phyloP scores from a whole-genome alignment of 2,113 vertebrate genomes.

The Gymnarchus niloticus region DNA sequence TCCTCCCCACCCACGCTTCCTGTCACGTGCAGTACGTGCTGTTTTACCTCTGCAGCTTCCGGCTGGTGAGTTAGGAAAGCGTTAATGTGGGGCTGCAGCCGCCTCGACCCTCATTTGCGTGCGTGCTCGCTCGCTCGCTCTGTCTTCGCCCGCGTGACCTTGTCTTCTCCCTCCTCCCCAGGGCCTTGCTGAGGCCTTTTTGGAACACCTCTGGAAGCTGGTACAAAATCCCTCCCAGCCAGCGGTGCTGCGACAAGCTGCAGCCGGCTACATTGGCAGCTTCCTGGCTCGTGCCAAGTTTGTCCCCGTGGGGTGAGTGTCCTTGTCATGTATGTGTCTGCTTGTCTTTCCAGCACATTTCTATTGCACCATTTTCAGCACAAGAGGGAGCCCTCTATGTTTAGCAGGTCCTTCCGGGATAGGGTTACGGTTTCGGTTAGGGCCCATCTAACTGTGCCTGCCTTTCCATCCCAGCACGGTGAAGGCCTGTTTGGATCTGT shows the following conservation, averaged over 20 bases:
- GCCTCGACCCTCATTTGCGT: not conserved
- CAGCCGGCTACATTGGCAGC: slow-evolving; percentile 86
- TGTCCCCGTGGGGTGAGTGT: slow-evolving; percentile 80
- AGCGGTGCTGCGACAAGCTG: slow-evolving; percentile 79
- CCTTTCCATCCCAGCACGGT: slow-evolving; percentile 67
- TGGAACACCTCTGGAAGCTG: slow-evolving; percentile 92
- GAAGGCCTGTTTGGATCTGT: slow-evolving; percentile 83
- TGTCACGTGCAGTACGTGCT: slow-evolving; percentile 86
- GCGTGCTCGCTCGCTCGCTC: not conserved
- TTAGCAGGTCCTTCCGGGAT: not conserved
- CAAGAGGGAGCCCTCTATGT: not conserved
- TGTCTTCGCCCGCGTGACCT: not conserved
- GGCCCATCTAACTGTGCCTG: not conserved
- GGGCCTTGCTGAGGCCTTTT: slow-evolving; percentile 87
- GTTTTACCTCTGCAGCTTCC: slow-evolving; percentile 95
- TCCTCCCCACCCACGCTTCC: slow-evolving; percentile 88
- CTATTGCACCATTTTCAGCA: not conserved
- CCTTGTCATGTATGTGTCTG: not conserved
- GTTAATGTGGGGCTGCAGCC: not conserved
- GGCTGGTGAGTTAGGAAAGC: slow-evolving; percentile 68
- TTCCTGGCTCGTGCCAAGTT: slow-evolving; percentile 91
- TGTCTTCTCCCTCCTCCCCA: slow-evolving; percentile 34
- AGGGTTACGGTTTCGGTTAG: not conserved
- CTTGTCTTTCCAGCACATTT: no score
- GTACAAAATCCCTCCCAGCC: slow-evolving; percentile 81